These are phyloP conservation scores for Formicarius rufipectus DNA, from an alignment of 2,113 vertebrate genomes.

Conservation along the genomic window DNA sequence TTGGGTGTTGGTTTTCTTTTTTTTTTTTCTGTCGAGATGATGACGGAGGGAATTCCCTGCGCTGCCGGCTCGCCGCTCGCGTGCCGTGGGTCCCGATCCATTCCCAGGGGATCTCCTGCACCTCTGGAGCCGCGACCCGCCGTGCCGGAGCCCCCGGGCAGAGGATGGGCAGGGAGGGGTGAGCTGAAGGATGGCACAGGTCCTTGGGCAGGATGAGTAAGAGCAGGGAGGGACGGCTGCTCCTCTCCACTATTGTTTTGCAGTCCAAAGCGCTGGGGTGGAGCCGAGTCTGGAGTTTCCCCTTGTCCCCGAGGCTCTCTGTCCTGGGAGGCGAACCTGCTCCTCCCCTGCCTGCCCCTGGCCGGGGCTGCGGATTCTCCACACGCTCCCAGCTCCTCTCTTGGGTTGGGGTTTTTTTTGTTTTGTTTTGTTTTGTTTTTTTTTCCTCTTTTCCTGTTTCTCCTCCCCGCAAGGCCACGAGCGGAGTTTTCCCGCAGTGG, in stretches of 20 bases:
- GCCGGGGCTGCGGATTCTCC: neutral
- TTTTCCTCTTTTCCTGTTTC: fast-evolving
- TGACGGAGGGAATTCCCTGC: slow-evolving; percentile 53
- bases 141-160: neutral
- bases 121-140: neutral
- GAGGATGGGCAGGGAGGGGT: neutral
- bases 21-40: neutral
- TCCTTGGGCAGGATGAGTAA: slow-evolving; percentile 34
- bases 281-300: slow-evolving; percentile 37
- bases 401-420: no score
- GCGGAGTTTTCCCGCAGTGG: neutral
- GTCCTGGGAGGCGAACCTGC: neutral
- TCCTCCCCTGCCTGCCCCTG: neutral
- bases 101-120: neutral
- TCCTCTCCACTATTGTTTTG: slow-evolving; percentile 34
- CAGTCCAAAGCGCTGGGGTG: neutral
- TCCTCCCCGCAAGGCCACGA: neutral
- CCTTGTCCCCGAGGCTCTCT: neutral
- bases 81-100: neutral
- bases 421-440: no score
- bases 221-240: slow-evolving; percentile 44
- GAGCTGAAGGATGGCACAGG: neutral
- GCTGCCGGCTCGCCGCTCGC: neutral
- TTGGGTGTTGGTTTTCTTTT: neutral
- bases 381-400: neutral